Evolutionary conservation across 30 jellyfish, hydroid and myxozoan species (phyloP).

Genomic region (Phacellophora camtschatica): DNA sequence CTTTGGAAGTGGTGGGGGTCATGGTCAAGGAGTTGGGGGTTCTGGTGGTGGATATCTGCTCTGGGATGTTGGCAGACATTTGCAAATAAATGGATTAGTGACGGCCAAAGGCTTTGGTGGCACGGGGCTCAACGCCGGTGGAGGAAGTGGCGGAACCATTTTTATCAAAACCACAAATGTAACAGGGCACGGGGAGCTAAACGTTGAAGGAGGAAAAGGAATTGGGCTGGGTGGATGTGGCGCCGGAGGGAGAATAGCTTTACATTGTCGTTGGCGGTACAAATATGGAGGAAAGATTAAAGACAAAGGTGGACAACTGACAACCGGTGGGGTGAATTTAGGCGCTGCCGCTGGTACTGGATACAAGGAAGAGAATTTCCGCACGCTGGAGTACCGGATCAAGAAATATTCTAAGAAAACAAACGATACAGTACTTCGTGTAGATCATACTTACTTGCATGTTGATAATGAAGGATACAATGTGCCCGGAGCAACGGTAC

Average conservation of each 20-base stretch:
- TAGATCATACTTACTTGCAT: conserved; percentile 57
- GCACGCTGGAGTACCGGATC: conserved; percentile 50
- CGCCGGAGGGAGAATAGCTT: conserved; percentile 71
- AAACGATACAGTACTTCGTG: conserved; percentile 27
- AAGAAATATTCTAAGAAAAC: conserved; percentile 23
- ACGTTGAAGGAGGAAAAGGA: conserved; percentile 57
- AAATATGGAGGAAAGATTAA: conserved; percentile 56
- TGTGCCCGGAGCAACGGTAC: conserved; percentile 64
- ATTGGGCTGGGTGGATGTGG: conserved; percentile 74
- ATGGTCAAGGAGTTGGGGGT: conserved; percentile 64
- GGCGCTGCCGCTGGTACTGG: conserved; percentile 82
- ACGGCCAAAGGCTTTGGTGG: conserved; percentile 49
- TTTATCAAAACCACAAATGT: conserved; percentile 60
- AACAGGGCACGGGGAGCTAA: conserved; percentile 71
- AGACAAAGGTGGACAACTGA: conserved; percentile 48
- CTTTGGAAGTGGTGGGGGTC: conserved; percentile 67
- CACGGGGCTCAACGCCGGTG: conserved; percentile 58
- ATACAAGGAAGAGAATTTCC: conserved; percentile 57
- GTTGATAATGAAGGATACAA: conserved; percentile 60
- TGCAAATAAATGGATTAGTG: conserved; percentile 38
- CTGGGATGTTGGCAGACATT: conserved; percentile 42
- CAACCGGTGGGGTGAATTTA: neutral
- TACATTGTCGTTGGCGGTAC: conserved; percentile 69
- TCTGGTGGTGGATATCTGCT: conserved; percentile 58
- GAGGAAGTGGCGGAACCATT: conserved; percentile 75